A percentile compares a stretch with the other conserved stretches of the same genome.
These are phyloP conservation scores for Malurus splendens DNA, from an alignment of 2,797 vertebrate genomes.

Conservation along the genomic window DNA sequence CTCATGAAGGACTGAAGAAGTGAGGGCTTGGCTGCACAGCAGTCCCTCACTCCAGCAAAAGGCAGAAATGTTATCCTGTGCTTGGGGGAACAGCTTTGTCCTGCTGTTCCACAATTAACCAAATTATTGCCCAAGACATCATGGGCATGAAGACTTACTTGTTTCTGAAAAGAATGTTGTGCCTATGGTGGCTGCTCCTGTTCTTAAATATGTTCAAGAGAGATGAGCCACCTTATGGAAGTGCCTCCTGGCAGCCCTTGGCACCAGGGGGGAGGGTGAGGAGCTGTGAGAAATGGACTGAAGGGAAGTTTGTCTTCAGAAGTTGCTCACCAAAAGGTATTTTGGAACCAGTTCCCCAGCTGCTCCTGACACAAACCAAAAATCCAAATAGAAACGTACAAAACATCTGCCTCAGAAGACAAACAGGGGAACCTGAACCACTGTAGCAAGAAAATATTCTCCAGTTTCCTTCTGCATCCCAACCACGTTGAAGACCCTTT, in stretches of 20 bases:
- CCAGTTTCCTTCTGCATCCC: background rate
- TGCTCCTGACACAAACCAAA: background rate
- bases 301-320: background rate
- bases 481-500: accelerated
- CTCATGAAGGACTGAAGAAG: background rate
- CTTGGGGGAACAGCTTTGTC: background rate
- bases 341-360: background rate
- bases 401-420: background rate
- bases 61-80: background rate
- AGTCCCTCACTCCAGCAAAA: background rate
- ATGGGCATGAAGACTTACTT: background rate
- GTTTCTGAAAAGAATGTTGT: accelerated
- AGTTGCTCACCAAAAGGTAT: background rate
- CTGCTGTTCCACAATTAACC: background rate
- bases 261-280: accelerated
- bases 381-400: background rate
- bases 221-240: background rate
- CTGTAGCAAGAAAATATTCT: background rate
- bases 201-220: background rate
- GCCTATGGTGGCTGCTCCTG: background rate
- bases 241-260: accelerated
- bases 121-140: background rate
- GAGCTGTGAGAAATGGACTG: background rate
- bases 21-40: background rate
- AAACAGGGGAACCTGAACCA: background rate